Evolutionary conservation across 2,888 invertebrate species (phyloP).

Genomic region (Willowsia nigromaculata): DNA sequence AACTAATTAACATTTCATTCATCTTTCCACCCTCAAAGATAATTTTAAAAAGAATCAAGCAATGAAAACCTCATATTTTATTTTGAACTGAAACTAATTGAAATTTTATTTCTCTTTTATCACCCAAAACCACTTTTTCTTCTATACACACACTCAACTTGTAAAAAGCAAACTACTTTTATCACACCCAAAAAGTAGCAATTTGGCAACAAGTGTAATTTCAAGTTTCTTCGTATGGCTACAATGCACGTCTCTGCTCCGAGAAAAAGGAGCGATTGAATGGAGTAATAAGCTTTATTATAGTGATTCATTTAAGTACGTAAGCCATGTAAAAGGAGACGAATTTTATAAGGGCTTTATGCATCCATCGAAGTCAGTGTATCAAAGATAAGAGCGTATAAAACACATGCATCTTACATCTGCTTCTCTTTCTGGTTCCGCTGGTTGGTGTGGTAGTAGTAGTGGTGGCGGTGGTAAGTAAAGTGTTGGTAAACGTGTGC

Average conservation of each 20-base stretch:
- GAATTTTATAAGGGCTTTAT: conserved; percentile 1
- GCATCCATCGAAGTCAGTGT: background rate
- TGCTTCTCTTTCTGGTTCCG: conserved; percentile 10
- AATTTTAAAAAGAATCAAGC: background rate
- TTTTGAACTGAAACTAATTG: background rate
- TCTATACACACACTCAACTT: background rate
- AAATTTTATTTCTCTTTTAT: conserved; percentile 1
- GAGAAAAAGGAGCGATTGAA: background rate
- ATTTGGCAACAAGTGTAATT: conserved; percentile 47
- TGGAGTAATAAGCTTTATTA: background rate
- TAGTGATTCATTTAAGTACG: background rate
- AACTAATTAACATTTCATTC: no score
- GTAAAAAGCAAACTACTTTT: background rate
- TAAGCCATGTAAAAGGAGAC: background rate
- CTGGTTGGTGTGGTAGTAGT: conserved; percentile 2
- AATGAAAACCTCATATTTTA: background rate
- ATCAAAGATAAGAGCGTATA: background rate
- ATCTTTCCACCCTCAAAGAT: no score
- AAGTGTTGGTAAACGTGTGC: conserved; percentile 1
- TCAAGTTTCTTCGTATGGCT: background rate
- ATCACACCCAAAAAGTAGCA: conserved; percentile 1
- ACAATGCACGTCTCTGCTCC: background rate
- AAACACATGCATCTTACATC: conserved; percentile 18
- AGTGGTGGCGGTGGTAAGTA: no score
- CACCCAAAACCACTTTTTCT: background rate